Base-by-base conservation (phyloP, 2,113 vertebrate species). In the Vulpes ferrilata region DNA sequence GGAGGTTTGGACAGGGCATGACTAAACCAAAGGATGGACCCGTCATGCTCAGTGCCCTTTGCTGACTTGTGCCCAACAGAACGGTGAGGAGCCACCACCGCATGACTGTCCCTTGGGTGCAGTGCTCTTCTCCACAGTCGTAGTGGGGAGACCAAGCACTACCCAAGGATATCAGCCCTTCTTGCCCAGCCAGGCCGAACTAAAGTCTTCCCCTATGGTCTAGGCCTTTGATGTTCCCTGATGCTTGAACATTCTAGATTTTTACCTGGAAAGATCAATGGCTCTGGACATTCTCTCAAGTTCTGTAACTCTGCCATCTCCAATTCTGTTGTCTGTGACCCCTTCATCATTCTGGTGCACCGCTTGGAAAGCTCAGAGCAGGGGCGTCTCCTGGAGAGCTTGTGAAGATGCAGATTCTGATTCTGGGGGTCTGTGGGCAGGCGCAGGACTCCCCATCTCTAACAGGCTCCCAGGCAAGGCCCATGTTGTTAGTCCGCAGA, bases 1-100 rank as follows among this genome's bases (percentile, higher is more conserved):
- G 6, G 11, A 9, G 38, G 23, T 19, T 60, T 69, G 62, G 53
- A 19, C 67, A 7, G 23, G 9, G 27, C 10, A 0, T 48, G 17
- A 30, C 23, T 48, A 38, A 51, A 16, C 48, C 59, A 35, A 27
- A 65, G 65, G 32, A 57, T 3, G 22, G 38, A 12, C 35, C 27
- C 38, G 11, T 79, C 13, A 2, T 5, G 27, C 43, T 8, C n/a
- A 11, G 0, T 15, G 73, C 23, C 0, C 6, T 48, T 79, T 38
- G 19, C 19, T 38, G 22, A 69, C 88, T 92, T 8, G 6, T 81
- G 38, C 67, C 96, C 87, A 22, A 32, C 4, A 57, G 22, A 62
- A 15, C 2, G 11, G 27, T 76, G 4, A 8, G 73, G 65, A 27
- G 48, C 53, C 20, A 0, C 35, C 22, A 13, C 35, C 55, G 1